phyloP scores from a whole-genome alignment of 2,797 vertebrate genomes.

The Acanthurus leucopareius region DNA sequence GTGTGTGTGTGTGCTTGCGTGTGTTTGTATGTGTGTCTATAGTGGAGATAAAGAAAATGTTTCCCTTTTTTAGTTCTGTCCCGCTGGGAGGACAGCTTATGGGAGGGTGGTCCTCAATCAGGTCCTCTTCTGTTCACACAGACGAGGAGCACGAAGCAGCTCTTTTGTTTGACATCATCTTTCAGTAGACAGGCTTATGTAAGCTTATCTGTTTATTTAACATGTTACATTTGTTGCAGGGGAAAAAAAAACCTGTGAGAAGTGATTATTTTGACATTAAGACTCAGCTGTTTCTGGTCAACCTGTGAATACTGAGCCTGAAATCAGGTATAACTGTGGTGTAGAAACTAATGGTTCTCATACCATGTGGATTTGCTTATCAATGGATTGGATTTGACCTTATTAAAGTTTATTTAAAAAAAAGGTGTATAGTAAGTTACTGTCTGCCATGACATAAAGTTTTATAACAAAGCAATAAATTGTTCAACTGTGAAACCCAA shows the following conservation, averaged over 20 bases:
- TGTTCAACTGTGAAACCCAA: no score
- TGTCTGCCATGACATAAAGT: no score
- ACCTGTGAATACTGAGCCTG: not conserved
- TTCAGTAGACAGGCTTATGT: conserved; percentile 18
- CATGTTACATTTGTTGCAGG: not conserved
- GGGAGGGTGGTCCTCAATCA: conserved; percentile 47
- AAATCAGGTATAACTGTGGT: not conserved
- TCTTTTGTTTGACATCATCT: conserved; percentile 37
- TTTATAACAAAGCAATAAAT: no score
- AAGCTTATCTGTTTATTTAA: conserved; percentile 23
- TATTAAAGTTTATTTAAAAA: no score
- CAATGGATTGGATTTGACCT: no score
- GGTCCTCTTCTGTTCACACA: conserved; percentile 53
- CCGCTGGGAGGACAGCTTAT: conserved; percentile 43
- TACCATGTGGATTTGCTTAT: no score
- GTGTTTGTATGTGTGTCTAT: conserved; percentile 23
- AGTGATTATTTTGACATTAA: not conserved
- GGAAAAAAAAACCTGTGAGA: not conserved
- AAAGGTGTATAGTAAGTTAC: no score
- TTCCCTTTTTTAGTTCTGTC: conserved; percentile 69
- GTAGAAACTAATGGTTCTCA: no score
- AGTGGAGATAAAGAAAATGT: conserved; percentile 69
- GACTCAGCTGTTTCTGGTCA: not conserved
- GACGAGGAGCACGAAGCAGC: conserved; percentile 19
- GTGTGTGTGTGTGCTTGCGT: conserved; percentile 4